Percentiles rank a stretch among this genome's conserved stretches.
Conservation (phyloP, 2,888 invertebrate genomes). For the Fragum sueziense region DNA sequence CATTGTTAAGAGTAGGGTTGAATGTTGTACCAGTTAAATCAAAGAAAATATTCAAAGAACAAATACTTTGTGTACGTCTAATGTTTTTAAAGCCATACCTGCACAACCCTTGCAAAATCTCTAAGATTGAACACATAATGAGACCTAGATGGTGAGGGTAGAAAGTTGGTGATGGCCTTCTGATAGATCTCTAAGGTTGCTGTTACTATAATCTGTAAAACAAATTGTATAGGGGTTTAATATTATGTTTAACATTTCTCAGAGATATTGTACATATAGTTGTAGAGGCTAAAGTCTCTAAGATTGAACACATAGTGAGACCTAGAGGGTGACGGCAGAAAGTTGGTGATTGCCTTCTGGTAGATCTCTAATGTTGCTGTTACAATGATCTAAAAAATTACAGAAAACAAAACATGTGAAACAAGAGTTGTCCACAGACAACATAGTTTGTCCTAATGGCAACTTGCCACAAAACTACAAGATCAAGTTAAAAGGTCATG, state of each 20-base stretch:
- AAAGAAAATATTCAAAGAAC: no score
- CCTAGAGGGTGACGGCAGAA: slow-evolving; percentile 81
- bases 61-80: no score
- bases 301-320: slow-evolving; percentile 82
- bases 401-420: no score
- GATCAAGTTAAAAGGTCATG: no score
- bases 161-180: slow-evolving; percentile 77
- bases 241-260: no score
- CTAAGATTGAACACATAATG: slow-evolving; percentile 82
- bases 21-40: no score
- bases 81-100: slow-evolving; percentile 66
- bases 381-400: slow-evolving; percentile 81
- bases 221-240: no score
- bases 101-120: slow-evolving; percentile 81
- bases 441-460: no score
- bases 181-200: slow-evolving; percentile 81
- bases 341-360: slow-evolving; percentile 77
- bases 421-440: no score
- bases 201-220: slow-evolving; percentile 76
- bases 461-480: no score
- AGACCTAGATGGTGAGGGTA: slow-evolving; percentile 81
- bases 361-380: slow-evolving; percentile 80
- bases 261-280: no score
- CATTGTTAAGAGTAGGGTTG: no score
- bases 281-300: slow-evolving; percentile 81